Conservation (phyloP, 2,113 vertebrate genomes). For the Bambusicola thoracicus region DNA sequence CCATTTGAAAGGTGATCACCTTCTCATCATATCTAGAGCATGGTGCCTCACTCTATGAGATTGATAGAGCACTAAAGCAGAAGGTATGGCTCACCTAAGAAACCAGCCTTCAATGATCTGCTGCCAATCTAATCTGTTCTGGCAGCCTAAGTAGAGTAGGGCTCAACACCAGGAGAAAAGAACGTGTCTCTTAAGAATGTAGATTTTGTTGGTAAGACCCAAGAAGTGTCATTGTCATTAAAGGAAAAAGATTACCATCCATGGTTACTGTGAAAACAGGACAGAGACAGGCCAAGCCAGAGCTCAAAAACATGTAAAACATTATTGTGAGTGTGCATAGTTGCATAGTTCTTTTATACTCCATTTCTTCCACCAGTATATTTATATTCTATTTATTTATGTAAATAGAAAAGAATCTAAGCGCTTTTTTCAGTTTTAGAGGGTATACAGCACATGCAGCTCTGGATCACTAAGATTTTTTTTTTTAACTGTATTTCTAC, state of each 20-base stretch:
- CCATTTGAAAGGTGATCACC: background rate
- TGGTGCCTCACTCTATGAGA: background rate
- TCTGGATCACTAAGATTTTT: background rate
- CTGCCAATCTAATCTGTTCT: background rate
- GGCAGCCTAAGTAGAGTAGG: background rate
- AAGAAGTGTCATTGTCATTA: background rate
- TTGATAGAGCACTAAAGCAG: background rate
- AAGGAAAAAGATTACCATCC: no score
- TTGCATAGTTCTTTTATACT: background rate
- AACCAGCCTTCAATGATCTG: background rate
- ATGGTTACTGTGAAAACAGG: no score
- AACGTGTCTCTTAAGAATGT: background rate
- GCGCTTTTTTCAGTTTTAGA: background rate
- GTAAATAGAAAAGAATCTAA: background rate
- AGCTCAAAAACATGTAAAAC: no score
- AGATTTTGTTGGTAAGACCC: background rate
- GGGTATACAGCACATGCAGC: background rate
- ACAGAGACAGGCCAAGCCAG: no score
- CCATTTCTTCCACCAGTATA: no score
- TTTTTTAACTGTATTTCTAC: background rate
- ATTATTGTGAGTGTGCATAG: background rate
- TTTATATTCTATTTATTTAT: background rate
- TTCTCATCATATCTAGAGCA: background rate
- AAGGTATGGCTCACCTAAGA: background rate
- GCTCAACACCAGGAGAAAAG: background rate